Base-by-base conservation (phyloP, 1,140 invertebrate genomes). In the Bombus terrestris region DNA sequence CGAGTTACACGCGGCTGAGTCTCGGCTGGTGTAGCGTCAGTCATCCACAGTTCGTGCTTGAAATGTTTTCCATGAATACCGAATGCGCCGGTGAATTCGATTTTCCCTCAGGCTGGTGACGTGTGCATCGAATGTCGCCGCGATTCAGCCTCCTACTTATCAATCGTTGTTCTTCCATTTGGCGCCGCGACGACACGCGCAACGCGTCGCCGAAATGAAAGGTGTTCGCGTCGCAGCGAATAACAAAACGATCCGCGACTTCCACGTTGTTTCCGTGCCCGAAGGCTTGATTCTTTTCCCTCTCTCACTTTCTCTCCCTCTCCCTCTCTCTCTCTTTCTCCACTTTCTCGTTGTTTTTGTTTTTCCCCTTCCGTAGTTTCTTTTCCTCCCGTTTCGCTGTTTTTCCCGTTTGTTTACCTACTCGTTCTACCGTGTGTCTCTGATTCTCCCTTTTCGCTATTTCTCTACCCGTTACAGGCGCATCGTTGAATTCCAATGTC, bases 1-100 rank as follows among this genome's bases (percentile, higher is more conserved):
- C 81, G 41, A 47, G 85, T 89, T 83, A 86, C 71, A 57, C 81
- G 71, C 57, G 73, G 69, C 57, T 74, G 64, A 35, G 3, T 35
- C 66, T 15, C 32, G 66, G 32, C 15, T 32, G 66, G 3, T 37
- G 66, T 66, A 72, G 47, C 79, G 35, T 35, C 73, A 69, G 53
- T 82, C 85, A 57, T 47, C 68, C 85, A 15, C 57, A 3, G 25
- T 32, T 32, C 28, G 72, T 74, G 59, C 78, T 74, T 62, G 77
- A 90, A 90, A 87, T 87, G 73, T 90, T 89, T 90, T 90, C 88
- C 81, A 90, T 90, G 89, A 90, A 90, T 90, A 90, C 88, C 83
- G 89, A 90, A 89, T 90, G 88, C 81, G 77, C 43, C 39, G 28
- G 35, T 37, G 76, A 62, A 85, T 80, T 85, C 83, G 83, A 85